Evolutionary conservation across 2,113 vertebrate genomes (phyloP).

Genomic region (Athene cunicularia): DNA sequence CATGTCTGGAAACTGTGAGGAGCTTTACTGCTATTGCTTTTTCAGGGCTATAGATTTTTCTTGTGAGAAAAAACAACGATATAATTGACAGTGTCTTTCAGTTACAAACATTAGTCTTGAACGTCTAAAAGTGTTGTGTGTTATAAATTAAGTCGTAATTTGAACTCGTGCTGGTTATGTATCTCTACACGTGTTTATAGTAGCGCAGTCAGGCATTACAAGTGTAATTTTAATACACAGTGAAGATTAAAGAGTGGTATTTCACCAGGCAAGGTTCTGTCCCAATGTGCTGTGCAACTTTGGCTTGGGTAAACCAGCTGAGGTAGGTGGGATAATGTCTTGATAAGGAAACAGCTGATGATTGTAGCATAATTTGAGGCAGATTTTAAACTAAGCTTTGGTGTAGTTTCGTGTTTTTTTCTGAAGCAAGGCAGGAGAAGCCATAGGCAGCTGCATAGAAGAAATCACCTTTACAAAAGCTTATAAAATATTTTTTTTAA

Average conservation of each 20-base stretch:
- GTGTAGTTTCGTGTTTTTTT: background rate
- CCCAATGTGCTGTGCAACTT: background rate
- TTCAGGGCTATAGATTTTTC: background rate
- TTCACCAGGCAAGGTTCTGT: background rate
- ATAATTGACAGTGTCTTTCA: background rate
- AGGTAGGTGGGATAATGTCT: background rate
- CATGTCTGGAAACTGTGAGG: background rate
- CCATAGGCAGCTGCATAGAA: background rate
- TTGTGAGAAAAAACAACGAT: background rate
- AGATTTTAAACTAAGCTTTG: background rate
- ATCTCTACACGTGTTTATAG: background rate
- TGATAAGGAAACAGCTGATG: background rate
- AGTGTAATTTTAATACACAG: background rate
- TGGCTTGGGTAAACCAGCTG: background rate
- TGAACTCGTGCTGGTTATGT: background rate
- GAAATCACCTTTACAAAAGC: background rate
- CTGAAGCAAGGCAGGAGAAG: background rate
- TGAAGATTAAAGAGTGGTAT: background rate
- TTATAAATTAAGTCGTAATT: background rate
- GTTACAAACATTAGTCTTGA: background rate
- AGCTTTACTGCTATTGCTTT: background rate
- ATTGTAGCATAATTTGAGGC: background rate
- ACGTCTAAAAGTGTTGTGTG: background rate
- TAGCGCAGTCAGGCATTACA: fast-evolving
- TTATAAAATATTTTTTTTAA: background rate